Evolutionary conservation across 2,113 vertebrate species (phyloP).

Genomic region (Gymnobelideus leadbeateri): DNA sequence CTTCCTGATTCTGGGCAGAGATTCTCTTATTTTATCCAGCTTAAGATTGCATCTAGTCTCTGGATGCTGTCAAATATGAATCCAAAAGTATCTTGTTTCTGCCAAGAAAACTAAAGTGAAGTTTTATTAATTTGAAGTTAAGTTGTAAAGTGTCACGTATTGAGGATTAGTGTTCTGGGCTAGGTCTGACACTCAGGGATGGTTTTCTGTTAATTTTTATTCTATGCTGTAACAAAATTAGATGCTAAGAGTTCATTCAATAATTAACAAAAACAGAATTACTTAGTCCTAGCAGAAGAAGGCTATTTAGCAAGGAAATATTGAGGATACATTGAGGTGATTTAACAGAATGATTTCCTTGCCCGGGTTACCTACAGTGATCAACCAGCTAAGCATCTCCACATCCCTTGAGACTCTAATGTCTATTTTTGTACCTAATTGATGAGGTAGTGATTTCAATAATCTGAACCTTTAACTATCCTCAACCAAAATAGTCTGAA

Average conservation of each 20-base stretch:
- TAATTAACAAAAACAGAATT: background rate
- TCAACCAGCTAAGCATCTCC: background rate
- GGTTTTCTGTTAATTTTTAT: background rate
- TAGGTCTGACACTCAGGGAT: background rate
- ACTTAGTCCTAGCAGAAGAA: background rate
- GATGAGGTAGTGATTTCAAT: background rate
- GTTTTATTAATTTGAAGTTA: background rate
- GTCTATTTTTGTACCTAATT: background rate
- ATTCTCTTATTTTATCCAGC: background rate
- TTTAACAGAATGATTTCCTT: background rate
- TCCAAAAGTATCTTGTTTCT: background rate
- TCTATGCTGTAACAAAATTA: background rate
- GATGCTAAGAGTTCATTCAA: background rate
- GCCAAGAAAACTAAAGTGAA: background rate
- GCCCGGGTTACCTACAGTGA: background rate
- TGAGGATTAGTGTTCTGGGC: background rate
- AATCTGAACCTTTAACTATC: background rate
- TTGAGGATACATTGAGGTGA: background rate
- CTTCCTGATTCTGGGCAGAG: background rate
- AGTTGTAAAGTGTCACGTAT: background rate
- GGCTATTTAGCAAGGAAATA: background rate
- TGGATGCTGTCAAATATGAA: background rate
- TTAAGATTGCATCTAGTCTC: background rate
- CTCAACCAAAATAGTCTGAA: background rate
- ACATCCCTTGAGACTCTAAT: background rate